These are phyloP conservation scores for Plebejus anna DNA, from an alignment of 2,888 invertebrate genomes.

Conservation along the genomic window DNA sequence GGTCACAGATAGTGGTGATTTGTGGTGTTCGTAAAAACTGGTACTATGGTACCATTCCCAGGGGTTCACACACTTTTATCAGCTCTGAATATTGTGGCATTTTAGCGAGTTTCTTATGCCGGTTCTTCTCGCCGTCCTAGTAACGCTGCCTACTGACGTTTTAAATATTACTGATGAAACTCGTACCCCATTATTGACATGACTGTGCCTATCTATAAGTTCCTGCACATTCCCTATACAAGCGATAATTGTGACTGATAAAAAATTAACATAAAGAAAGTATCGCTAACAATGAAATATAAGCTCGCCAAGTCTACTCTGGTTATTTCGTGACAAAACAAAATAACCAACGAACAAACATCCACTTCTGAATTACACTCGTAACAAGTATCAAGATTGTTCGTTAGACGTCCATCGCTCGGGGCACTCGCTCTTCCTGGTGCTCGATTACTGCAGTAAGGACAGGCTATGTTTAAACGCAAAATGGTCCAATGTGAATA, in stretches of 20 bases:
- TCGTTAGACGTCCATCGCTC: slow-evolving; percentile 14
- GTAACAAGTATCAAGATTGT: slow-evolving; percentile 18
- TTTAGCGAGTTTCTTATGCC: too few relatives aligned
- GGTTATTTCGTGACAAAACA: neutral
- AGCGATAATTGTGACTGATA: too few relatives aligned
- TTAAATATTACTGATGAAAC: too few relatives aligned
- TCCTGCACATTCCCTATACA: too few relatives aligned
- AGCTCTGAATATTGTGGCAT: neutral
- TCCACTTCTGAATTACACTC: slow-evolving; percentile 15
- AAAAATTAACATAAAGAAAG: neutral
- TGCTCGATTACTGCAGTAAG: neutral
- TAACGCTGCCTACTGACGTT: too few relatives aligned
- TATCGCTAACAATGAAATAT: neutral
- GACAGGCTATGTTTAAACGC: neutral
- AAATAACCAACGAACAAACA: neutral
- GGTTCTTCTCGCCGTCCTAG: too few relatives aligned
- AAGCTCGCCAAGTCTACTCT: neutral
- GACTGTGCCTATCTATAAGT: too few relatives aligned
- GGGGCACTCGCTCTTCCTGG: neutral
- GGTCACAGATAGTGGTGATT: neutral
- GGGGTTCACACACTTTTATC: neutral
- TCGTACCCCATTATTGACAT: too few relatives aligned
- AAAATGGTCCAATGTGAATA: neutral
- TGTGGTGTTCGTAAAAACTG: neutral
- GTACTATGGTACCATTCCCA: neutral